phyloP scores from a whole-genome alignment of 1,140 invertebrate species.

The Drosophila arizonae region DNA sequence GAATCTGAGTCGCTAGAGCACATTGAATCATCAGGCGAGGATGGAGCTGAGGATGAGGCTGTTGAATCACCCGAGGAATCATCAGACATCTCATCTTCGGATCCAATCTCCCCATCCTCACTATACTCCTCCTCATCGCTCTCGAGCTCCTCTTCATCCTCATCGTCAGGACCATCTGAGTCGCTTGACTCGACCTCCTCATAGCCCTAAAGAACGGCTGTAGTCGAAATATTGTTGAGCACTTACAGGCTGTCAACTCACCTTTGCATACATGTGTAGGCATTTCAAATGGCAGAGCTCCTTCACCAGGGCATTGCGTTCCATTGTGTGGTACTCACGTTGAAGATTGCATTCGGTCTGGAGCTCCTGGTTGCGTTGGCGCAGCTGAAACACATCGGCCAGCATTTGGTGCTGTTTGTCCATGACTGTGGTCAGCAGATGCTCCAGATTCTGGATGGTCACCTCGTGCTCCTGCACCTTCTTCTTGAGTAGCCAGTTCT shows the following conservation, averaged over 20 bases:
- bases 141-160: too few relatives aligned
- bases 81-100: background rate
- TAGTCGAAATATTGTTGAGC: too few relatives aligned
- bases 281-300: slow-evolving; percentile 56
- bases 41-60: background rate
- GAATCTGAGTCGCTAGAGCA: slow-evolving; percentile 12
- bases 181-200: background rate
- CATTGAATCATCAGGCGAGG: slow-evolving; percentile 13
- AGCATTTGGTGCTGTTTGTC: slow-evolving; percentile 66
- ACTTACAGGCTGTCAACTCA: background rate
- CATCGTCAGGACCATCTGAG: background rate
- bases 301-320: slow-evolving; percentile 62
- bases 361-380: slow-evolving; percentile 57
- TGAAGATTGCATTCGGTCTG: slow-evolving; percentile 58
- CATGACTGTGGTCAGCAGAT: slow-evolving; percentile 59
- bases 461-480: slow-evolving; percentile 57
- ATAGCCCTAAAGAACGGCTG: background rate
- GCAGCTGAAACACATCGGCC: slow-evolving; percentile 55
- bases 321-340: slow-evolving; percentile 69
- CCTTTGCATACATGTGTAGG: slow-evolving; percentile 6
- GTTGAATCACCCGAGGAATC: background rate
- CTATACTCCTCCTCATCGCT: too few relatives aligned
- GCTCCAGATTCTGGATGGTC: slow-evolving; percentile 63
- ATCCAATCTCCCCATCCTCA: background rate
- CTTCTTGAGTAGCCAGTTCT: slow-evolving; percentile 72